Base-by-base conservation (phyloP, 1,140 invertebrate genomes). In the Scaptomyza pallida region DNA sequence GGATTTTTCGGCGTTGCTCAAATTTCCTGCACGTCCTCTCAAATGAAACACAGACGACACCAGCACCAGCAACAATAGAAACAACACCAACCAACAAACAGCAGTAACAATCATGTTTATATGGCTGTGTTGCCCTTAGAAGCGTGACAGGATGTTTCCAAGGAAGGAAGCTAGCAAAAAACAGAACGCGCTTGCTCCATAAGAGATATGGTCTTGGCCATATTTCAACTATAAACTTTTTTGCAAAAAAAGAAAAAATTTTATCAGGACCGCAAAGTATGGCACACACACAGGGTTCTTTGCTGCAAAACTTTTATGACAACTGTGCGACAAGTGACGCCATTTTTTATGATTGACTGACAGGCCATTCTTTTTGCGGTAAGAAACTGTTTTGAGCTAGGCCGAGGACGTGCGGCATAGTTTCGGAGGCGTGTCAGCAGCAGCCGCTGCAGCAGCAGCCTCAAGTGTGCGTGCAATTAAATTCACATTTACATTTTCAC, bases 1-100 rank as follows among this genome's bases (percentile, higher is more conserved):
- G 82, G 83, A 88, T 88, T 88, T 89, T 76, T 65, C 59, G 74
- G 68, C 81, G 74, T 69, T 75, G 78, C 83, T 88, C 82, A 82
- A 88, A 88, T 88, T 88, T 88, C 82, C 82, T 89, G 78, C 79
- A 88, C 82, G 68, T 78, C 67, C 50, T 60, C 71, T 75, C 56
- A 45, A 80, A 71, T 75, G 67, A 65, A 78, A 67, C 65, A 70
- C 51, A 60, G 55, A 63, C 59, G 48, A 3, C 35, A 67, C 44
- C 57, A 72, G 35, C 75, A 72, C 59, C 63, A 69, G 55, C 45
- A 44, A 63, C 40, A 51, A 10, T 35, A 64, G 33, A 23, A 52
- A 19, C 37, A 43, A 40, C 17, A 54, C 2, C 41, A 59, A 59
- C 10, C 47, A 79, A 55, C 44, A 56, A 60, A 13, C 47, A 79